A percentile compares a stretch with the other conserved stretches of the same genome.
phyloP scores from a whole-genome alignment of 2,797 vertebrate species.

The Phrynocephalus forsythii region DNA sequence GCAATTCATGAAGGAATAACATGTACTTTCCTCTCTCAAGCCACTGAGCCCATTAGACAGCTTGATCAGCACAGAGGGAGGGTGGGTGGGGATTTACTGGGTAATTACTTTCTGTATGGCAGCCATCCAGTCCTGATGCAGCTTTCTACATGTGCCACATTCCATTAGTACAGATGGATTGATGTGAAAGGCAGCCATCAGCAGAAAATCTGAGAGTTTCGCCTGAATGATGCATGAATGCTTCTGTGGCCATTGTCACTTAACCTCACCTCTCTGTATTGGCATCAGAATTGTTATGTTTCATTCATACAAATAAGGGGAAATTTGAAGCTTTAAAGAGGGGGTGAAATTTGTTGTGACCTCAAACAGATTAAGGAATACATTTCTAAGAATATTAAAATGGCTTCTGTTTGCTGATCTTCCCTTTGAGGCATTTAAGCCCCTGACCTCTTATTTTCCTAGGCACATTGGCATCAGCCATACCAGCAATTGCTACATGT shows the following conservation, averaged over 20 bases:
- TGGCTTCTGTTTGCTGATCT: background rate
- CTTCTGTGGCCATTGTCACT: background rate
- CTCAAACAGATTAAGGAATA: background rate
- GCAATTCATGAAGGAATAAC: background rate
- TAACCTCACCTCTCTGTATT: background rate
- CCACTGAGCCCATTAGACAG: conserved; percentile 8
- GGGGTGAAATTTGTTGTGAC: background rate
- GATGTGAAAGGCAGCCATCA: conserved; percentile 21
- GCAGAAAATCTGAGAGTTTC: conserved; percentile 13
- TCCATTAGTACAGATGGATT: conserved; percentile 36
- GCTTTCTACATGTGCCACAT: conserved; percentile 18
- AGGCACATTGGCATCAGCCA: background rate
- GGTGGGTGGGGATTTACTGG: conserved; percentile 30
- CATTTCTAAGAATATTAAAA: background rate
- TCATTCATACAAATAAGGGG: background rate
- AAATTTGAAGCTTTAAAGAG: background rate
- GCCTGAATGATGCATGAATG: conserved; percentile 8
- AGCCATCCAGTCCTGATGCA: conserved; percentile 4
- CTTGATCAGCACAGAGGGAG: conserved; percentile 29
- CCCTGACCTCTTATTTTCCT: background rate
- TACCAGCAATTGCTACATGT: background rate
- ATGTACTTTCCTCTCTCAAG: background rate
- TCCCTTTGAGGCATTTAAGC: background rate
- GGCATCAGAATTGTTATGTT: conserved; percentile 3
- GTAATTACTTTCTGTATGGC: conserved; percentile 35